Evolutionary conservation across 2,888 invertebrate genomes (phyloP).

Genomic region (Orthosia gothica): DNA sequence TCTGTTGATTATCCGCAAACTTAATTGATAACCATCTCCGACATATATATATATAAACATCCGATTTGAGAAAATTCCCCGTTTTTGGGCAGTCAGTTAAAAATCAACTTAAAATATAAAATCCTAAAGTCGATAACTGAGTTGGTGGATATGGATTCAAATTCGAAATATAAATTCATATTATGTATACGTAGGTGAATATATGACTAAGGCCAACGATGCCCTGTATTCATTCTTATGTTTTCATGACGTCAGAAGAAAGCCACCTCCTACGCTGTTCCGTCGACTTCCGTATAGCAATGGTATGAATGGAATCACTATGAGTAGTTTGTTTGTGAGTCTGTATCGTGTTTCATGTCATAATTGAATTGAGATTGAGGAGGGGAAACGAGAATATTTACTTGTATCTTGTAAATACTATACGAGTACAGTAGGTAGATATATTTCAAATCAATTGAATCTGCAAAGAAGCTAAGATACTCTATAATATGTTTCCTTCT

Average conservation of each 20-base stretch:
- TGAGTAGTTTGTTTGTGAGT: constrained; percentile 10
- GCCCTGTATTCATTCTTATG: constrained; percentile 39
- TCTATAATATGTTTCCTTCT: neutral
- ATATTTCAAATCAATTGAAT: neutral
- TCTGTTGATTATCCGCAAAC: no score
- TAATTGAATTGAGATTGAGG: neutral
- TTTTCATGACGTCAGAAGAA: constrained; percentile 54
- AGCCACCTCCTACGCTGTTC: constrained; percentile 35
- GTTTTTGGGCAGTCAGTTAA: no score
- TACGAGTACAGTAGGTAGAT: no score
- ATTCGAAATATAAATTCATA: no score
- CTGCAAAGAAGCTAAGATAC: neutral
- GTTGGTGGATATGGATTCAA: neutral
- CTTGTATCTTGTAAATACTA: neutral
- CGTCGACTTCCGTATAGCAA: constrained; percentile 40
- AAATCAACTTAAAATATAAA: no score
- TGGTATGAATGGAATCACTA: constrained; percentile 34
- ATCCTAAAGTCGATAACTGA: no score
- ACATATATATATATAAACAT: no score
- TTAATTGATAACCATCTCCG: no score
- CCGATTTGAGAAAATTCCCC: no score
- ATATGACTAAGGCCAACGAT: constrained; percentile 41
- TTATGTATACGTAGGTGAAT: neutral
- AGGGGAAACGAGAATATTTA: neutral
- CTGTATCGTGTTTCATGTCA: constrained; percentile 5